Percentiles rank a stretch among this genome's conserved stretches.
Conservation (phyloP, 2,888 invertebrate species). For the Dimorphilus gyrociliatus region DNA sequence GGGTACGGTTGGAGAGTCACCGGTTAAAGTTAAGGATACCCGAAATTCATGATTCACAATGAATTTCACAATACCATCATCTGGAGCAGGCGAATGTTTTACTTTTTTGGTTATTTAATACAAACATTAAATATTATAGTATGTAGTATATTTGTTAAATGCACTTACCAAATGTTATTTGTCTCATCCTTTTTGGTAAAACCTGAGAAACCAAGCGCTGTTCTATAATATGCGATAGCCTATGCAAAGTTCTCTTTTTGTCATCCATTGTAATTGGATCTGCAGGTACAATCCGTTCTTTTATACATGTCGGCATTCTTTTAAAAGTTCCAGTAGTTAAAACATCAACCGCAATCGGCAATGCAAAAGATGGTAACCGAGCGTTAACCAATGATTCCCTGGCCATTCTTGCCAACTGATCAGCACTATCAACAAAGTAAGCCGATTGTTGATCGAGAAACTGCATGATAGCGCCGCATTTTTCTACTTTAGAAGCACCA, state of each 20-base stretch:
- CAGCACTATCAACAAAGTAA: slow-evolving; percentile 90
- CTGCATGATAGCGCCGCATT: slow-evolving; percentile 73
- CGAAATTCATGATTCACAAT: no score
- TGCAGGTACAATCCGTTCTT: slow-evolving; percentile 82
- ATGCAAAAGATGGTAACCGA: slow-evolving; percentile 84
- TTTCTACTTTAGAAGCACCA: slow-evolving; percentile 94
- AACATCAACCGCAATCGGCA: slow-evolving; percentile 95
- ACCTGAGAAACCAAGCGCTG: slow-evolving; percentile 82
- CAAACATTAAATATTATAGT: no score
- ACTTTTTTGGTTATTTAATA: no score
- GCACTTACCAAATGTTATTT: slow-evolving; percentile 25
- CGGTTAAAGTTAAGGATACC: slow-evolving; percentile 92
- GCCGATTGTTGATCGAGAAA: slow-evolving; percentile 91
- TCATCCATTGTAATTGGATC: slow-evolving; percentile 74
- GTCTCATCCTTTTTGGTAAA: slow-evolving; percentile 46
- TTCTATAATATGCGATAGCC: slow-evolving; percentile 70
- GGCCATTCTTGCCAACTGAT: slow-evolving; percentile 81
- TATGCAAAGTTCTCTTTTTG: slow-evolving; percentile 62
- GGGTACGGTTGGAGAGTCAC: slow-evolving; percentile 75
- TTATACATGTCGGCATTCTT: slow-evolving; percentile 77
- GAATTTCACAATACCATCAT: no score
- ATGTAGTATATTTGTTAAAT: neutral
- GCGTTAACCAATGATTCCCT: slow-evolving; percentile 88
- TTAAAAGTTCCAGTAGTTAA: slow-evolving; percentile 88
- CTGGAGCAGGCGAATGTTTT: no score